A percentile compares a stretch with the other conserved stretches of the same genome.
Evolutionary conservation across 2,113 vertebrate genomes (phyloP).

Genomic region (Xiphias gladius): DNA sequence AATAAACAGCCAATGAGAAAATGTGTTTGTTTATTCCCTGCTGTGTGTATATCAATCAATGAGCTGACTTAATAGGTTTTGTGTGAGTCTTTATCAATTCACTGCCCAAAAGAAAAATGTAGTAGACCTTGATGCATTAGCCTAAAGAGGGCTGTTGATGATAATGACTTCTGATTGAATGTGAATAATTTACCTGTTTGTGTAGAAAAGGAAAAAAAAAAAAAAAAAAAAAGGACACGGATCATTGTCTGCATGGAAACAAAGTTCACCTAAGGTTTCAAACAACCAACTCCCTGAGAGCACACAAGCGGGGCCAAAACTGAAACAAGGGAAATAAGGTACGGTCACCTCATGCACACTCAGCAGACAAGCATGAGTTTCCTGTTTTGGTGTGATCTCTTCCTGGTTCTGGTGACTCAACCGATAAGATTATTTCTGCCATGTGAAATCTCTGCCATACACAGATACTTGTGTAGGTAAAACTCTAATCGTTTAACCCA

Average conservation of each 20-base stretch:
- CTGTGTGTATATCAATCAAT: conserved; percentile 56
- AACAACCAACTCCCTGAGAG: background rate
- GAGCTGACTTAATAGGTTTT: conserved; percentile 42
- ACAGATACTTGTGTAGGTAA: too few species aligned
- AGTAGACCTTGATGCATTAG: conserved; percentile 57
- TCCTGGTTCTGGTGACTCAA: background rate
- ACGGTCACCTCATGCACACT: too few species aligned
- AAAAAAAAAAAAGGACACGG: background rate
- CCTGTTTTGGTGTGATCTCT: background rate
- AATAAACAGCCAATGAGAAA: conserved; percentile 22
- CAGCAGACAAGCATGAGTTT: background rate
- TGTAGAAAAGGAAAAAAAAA: conserved; percentile 19
- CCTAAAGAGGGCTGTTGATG: conserved; percentile 65
- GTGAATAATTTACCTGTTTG: conserved; percentile 75
- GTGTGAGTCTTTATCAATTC: conserved; percentile 48
- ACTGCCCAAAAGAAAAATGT: conserved; percentile 38
- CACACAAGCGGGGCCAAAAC: background rate
- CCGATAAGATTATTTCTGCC: too few species aligned
- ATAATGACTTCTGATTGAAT: conserved; percentile 78
- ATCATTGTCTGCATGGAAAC: background rate
- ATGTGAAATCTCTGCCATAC: too few species aligned
- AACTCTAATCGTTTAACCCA: too few species aligned
- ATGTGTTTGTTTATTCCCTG: conserved; percentile 39
- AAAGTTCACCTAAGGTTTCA: background rate
- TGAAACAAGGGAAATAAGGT: background rate